phyloP scores from a whole-genome alignment of 2,797 vertebrate species.

The Phalanger gymnotis region DNA sequence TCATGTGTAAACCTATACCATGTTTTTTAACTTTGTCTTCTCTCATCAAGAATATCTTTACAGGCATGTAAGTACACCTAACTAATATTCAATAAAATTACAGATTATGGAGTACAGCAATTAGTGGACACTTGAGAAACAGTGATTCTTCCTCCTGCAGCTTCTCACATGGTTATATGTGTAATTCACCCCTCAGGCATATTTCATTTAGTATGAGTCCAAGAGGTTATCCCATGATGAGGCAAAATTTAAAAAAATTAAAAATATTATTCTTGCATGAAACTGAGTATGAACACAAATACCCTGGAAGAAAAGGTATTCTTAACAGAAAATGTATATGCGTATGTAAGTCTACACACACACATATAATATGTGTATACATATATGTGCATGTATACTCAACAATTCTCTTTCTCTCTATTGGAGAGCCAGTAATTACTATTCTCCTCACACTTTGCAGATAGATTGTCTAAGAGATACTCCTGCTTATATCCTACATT shows the following conservation, averaged over 20 bases:
- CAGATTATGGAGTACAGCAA: neutral
- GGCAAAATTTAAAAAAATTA: no score
- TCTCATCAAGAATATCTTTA: neutral
- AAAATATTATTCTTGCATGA: neutral
- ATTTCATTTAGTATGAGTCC: neutral
- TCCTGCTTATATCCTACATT: conserved; percentile 17
- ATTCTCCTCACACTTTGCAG: neutral
- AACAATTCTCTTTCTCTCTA: conserved; percentile 9
- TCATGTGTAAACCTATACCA: neutral
- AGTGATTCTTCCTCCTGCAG: neutral
- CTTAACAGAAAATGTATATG: neutral
- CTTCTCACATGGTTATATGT: neutral
- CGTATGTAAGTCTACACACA: neutral
- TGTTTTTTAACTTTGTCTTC: neutral
- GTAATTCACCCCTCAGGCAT: neutral
- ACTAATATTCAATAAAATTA: neutral
- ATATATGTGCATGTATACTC: neutral
- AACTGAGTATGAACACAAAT: neutral
- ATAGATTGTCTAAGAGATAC: neutral
- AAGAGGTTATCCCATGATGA: neutral
- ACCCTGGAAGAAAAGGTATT: no score
- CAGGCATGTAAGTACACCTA: neutral
- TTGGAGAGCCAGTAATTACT: neutral
- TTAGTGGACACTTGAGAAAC: neutral
- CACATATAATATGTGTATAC: no score